These are phyloP conservation scores for Meiosimyza decipiens DNA, from an alignment of 2,888 invertebrate species.

Conservation along the genomic window DNA sequence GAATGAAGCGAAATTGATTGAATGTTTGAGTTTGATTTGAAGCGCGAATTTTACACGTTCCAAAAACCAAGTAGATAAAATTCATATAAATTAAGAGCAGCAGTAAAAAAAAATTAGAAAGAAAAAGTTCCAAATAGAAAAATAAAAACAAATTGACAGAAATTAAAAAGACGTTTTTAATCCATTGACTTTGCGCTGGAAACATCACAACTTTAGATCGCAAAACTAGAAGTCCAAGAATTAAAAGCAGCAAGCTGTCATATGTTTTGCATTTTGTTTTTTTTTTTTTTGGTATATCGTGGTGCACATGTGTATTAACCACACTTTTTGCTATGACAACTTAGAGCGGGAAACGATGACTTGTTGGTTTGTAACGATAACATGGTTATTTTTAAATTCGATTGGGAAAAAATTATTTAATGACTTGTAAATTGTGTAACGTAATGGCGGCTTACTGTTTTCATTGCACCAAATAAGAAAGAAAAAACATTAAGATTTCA, in stretches of 20 bases:
- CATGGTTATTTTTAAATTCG: not conserved
- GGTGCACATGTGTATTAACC: not conserved
- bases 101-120: not conserved
- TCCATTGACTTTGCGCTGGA: slow-evolving; percentile 6
- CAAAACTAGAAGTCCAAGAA: not conserved
- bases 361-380: not conserved
- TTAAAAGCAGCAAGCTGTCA: not conserved
- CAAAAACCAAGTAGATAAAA: not conserved
- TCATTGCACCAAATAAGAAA: too few relatives aligned
- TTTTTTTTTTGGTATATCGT: not conserved
- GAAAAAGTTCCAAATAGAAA: not conserved
- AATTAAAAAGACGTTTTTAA: slow-evolving; percentile 13
- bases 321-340: not conserved
- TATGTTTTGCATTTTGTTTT: not conserved
- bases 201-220: not conserved
- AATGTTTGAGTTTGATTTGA: slow-evolving; percentile 28
- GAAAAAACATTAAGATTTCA: too few relatives aligned
- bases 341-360: not conserved
- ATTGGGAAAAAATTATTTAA: too few relatives aligned
- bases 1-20: not conserved
- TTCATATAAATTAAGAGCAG: slow-evolving; percentile 3
- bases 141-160: not conserved
- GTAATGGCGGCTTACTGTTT: too few relatives aligned
- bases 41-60: slow-evolving; percentile 26
- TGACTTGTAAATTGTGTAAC: too few relatives aligned